These are phyloP conservation scores for Delphinus delphis DNA, from an alignment of 2,113 vertebrate species.

Conservation along the genomic window DNA sequence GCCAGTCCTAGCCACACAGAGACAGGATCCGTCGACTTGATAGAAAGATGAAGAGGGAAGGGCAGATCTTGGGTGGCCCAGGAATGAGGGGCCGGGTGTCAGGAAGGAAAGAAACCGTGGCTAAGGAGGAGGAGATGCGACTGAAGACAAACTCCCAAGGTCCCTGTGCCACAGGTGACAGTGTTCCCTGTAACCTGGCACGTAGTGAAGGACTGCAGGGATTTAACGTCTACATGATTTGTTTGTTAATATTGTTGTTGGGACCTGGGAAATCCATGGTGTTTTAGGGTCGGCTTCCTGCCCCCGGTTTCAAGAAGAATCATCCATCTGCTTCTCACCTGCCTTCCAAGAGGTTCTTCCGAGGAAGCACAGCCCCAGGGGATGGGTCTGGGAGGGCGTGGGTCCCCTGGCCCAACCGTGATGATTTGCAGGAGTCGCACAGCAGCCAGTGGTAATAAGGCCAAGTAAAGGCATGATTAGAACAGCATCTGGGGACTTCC, in stretches of 20 bases:
- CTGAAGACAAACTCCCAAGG: not conserved
- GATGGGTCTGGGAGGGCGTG: not conserved
- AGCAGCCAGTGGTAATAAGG: not conserved
- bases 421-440: not conserved
- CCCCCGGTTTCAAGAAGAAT: not conserved
- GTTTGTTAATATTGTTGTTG: not conserved
- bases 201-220: not conserved
- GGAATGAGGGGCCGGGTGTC: not conserved
- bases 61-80: not conserved
- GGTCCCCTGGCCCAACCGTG: not conserved
- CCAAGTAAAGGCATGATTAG: not conserved
- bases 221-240: not conserved
- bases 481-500: not conserved
- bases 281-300: not conserved
- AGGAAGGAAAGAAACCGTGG: not conserved
- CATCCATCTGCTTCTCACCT: not conserved
- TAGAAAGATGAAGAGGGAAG: not conserved
- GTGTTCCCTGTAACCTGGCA: not conserved
- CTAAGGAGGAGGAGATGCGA: not conserved
- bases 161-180: not conserved
- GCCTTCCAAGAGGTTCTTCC: not conserved
- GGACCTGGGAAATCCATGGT: not conserved
- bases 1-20: not conserved
- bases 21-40: not conserved
- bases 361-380: not conserved